Conservation (phyloP, 2,797 vertebrate genomes). For the Lindbergichthys nudifrons region DNA sequence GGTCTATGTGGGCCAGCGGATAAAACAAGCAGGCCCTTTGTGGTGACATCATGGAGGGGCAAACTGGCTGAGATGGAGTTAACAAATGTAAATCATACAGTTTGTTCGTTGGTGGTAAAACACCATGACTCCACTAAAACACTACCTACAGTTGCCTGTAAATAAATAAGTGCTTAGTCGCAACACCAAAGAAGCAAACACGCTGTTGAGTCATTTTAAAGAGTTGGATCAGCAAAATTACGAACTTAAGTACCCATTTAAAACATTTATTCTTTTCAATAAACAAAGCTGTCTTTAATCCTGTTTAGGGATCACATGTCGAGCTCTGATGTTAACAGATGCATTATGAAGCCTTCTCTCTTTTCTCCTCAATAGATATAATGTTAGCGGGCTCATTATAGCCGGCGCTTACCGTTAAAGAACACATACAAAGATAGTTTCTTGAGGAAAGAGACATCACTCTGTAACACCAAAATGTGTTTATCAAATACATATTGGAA, state of each 20-base stretch:
- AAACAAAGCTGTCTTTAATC: not conserved
- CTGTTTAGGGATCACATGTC: not conserved
- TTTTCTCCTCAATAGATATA: not conserved
- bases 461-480: not conserved
- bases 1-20: constrained; percentile 47
- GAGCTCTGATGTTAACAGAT: not conserved
- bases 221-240: not conserved
- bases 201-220: constrained; percentile 8
- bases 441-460: not conserved
- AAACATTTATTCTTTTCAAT: not conserved
- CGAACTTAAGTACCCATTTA: not conserved
- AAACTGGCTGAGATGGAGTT: constrained; percentile 22
- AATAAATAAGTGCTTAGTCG: constrained; percentile 16
- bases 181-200: constrained; percentile 33
- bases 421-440: too few relatives aligned
- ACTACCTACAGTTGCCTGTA: constrained; percentile 17
- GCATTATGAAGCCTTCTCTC: not conserved
- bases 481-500: constrained; percentile 29
- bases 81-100: constrained; percentile 46
- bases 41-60: constrained; percentile 49
- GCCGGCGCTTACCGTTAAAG: accelerated
- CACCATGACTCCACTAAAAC: constrained; percentile 36
- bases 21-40: constrained; percentile 56
- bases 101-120: constrained; percentile 50
- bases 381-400: not conserved